Base-by-base conservation (phyloP, 2,888 invertebrate genomes). In the Gari tellinella region DNA sequence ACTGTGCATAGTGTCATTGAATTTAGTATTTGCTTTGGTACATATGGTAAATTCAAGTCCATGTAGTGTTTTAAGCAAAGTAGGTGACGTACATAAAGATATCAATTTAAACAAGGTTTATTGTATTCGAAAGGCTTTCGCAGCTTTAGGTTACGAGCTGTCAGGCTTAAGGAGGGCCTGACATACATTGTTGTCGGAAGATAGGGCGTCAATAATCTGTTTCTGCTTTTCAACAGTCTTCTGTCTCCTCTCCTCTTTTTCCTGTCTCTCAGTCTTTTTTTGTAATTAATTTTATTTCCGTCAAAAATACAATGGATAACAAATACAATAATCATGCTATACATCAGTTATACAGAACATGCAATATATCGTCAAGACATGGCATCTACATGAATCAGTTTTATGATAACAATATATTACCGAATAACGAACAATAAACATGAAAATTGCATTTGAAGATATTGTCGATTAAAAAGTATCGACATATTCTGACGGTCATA, bases 91-190 rank as follows among this genome's bases (percentile, higher is more conserved):
- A 23, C 45, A 52, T 26, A 40, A 45, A 10, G 7, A n/a, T 8
- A 70, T 26, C 17, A 64, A 37, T 43, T 15, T 41, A 55, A 61
- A 60, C 5, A 72, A 25, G 19, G 72, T 60, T 17, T 60, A 19
- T 43, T 61, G 66, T 0, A 74, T 69, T 1, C 74, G 49, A 8
- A 58, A n/a, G 3, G 63, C 43, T 41, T 78, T 72, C 17, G 38
- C 1, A 0, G 72, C 72, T 56, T 72, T 77, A 8, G 72, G 70
- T 52, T 79, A 75, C 38, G 66, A 49, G 21, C 70, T 60, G 26
- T 74, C 74, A 8, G 68, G 45, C 26, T 65, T 72, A n/a, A 76
- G 17, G 23, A 72, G 21, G 0, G 76, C 76, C 38, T 72, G 76
- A 37, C 73, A 78, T 15, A 58, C 62, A 56, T 76, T 76, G 53